phyloP scores from a whole-genome alignment of 2,888 invertebrate species.

The Pandemis heparana region DNA sequence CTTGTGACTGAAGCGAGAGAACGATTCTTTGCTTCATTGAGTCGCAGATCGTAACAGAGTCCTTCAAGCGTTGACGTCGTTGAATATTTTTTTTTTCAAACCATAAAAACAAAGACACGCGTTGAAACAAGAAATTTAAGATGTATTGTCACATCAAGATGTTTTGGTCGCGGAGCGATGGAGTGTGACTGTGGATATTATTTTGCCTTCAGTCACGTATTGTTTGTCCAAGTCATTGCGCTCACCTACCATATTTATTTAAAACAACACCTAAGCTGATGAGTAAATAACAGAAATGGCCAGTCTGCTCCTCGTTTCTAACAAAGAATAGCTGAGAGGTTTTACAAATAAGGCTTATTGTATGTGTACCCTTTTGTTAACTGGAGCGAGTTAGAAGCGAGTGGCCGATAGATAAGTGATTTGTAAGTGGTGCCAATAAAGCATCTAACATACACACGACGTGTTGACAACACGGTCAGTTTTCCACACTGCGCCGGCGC shows the following conservation, averaged over 20 bases:
- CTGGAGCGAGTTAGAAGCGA: not conserved
- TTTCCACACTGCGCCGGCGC: constrained; percentile 62
- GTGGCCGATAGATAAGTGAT: constrained; percentile 13
- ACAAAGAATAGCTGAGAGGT: constrained; percentile 22
- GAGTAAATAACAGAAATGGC: constrained; percentile 34
- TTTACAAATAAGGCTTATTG: constrained; percentile 25
- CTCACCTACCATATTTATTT: constrained; percentile 41
- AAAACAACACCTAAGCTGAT: constrained; percentile 33
- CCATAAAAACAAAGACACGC: constrained; percentile 13
- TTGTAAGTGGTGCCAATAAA: constrained; percentile 46
- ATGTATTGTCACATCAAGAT: constrained; percentile 64
- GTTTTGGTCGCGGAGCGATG: constrained; percentile 63
- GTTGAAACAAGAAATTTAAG: constrained; percentile 50
- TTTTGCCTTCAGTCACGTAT: constrained; percentile 59
- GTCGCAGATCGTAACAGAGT: constrained; percentile 5
- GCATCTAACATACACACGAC: constrained; percentile 46
- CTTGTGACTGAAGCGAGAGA: constrained; percentile 10
- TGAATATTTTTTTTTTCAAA: constrained; percentile 2
- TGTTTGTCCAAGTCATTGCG: constrained; percentile 41
- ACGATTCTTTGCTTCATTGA: not conserved
- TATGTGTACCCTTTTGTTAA: constrained; percentile 3
- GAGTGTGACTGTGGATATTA: constrained; percentile 61
- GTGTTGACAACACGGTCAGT: constrained; percentile 50
- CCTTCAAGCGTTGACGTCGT: constrained; percentile 12
- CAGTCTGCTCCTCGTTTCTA: constrained; percentile 21